Evolutionary conservation across 1,140 invertebrate species (phyloP), one percentile per base, ranked within the genome.

Genomic region (Aplysia californica): DNA sequence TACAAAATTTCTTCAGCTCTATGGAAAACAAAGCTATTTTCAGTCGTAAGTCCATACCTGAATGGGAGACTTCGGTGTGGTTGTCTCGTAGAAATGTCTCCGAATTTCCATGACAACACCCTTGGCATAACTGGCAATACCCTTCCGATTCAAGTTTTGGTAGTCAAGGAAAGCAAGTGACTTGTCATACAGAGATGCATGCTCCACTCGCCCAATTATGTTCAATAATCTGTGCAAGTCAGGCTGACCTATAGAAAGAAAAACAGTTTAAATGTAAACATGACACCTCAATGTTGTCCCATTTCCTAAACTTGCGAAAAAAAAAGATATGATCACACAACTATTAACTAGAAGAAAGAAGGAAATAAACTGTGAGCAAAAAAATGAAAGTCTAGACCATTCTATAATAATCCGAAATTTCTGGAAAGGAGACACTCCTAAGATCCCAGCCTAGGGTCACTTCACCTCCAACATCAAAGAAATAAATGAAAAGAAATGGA

Each of bases 11-110:
- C n/a, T n/a, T n/a, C n/a, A n/a, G n/a, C n/a, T n/a, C n/a, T n/a
- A n/a, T n/a, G n/a, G n/a, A n/a, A n/a, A n/a, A n/a, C n/a, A n/a
- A n/a, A n/a, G n/a, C n/a, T n/a, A n/a, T n/a, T n/a, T n/a, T n/a
- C n/a, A n/a, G n/a, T n/a, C n/a, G n/a, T n/a, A n/a, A n/a, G n/a
- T n/a, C n/a, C n/a, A n/a, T 18, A 81, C 75, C 64, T 76, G 78
- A 26, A 81, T 64, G 0, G 80, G 80, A 33, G 80, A 69, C 59
- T 81, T 81, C 0, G 80, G 71, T 18, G 78, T 77, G 1, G 80
- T 81, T 31, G 69, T 79, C 55, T 81, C 80, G 58, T 79, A 81
- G 58, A 81, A 81, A 39, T 71, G 56, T 38, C 75, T 77, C 3
- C 68, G 44, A 35, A 81, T 79, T 59, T 81, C 80, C 77, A 81